Base-by-base conservation (phyloP, 2,113 vertebrate genomes). In the Calonectris borealis region DNA sequence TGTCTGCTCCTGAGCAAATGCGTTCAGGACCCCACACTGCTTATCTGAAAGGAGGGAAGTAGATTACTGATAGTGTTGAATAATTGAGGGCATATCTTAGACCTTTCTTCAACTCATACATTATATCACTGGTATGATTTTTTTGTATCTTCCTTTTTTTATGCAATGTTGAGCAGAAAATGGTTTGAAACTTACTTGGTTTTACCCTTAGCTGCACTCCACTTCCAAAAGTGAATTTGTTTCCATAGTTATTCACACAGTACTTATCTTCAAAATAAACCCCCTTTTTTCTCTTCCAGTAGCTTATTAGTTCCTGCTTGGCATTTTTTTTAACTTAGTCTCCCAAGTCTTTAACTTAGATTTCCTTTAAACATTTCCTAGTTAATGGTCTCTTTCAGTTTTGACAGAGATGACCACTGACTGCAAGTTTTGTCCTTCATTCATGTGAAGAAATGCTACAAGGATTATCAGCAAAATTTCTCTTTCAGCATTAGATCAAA, bases 21-120 rank as follows among this genome's bases (percentile, higher is more conserved):
- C 6, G 4, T 24, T 42, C 14, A n/a, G 32, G 34, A 57, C 2
- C 14, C 19, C 14, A 8, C 11, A 14, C 0, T 51, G 18, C 14
- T 10, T 6, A 49, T 40, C 11, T n/a, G n/a, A 61, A 34, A 75
- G 19, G n/a, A 75, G 65, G 38, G 17, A 18, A 13, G 9, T 4
- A 25, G 10, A 16, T 32, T 52, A 18, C 36, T 36, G 31, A 11
- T 24, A 48, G 60, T 71, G 34, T 5, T 55, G 7, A 57, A 40
- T 26, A 29, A 42, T 2, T 51, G 16, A 55, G 32, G 36, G 7
- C 10, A 60, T 26, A 27, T 7, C 25, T 65, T 2, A 38, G 6
- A 22, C 5, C 2, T 71, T 11, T 66, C 52, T 46, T 66, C 32
- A 82, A 46, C 18, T 66, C 52, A 10, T 13, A 29, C 6, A 57